These are phyloP conservation scores for Liparis tanakae DNA, from an alignment of 2,797 vertebrate species.

Conservation along the genomic window DNA sequence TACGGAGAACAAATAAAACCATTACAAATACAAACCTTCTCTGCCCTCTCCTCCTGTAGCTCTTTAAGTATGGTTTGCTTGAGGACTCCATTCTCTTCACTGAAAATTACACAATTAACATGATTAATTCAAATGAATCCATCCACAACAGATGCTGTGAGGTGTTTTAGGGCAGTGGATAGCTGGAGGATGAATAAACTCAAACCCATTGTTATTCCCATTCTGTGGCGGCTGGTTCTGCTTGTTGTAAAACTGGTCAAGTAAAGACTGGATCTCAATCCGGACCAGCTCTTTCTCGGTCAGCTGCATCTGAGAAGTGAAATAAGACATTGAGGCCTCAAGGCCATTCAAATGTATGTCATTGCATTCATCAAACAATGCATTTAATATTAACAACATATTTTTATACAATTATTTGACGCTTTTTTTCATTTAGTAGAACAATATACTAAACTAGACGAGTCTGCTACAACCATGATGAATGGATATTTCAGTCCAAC, in stretches of 20 bases:
- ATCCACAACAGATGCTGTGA: neutral
- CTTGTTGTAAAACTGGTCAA: slow-evolving; percentile 87
- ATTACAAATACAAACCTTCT: slow-evolving; percentile 81
- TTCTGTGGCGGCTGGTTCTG: slow-evolving; percentile 74
- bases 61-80: slow-evolving; percentile 83
- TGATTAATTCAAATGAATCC: neutral
- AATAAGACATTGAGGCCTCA: neutral
- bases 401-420: neutral
- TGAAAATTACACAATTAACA: slow-evolving; percentile 55
- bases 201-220: slow-evolving; percentile 69
- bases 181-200: slow-evolving; percentile 34
- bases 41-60: slow-evolving; percentile 83
- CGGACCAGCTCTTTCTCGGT: slow-evolving; percentile 86
- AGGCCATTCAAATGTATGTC: neutral
- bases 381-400: neutral
- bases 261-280: slow-evolving; percentile 87
- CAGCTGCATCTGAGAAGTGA: slow-evolving; percentile 83
- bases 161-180: neutral
- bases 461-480: neutral
- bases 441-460: neutral
- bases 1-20: neutral
- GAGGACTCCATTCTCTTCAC: slow-evolving; percentile 77
- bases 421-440: neutral
- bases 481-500: neutral
- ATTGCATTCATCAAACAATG: neutral